Percentiles rank a stretch among this genome's conserved stretches.
Evolutionary conservation across 2,797 vertebrate species (phyloP).

Genomic region (Sarcoramphus papa): DNA sequence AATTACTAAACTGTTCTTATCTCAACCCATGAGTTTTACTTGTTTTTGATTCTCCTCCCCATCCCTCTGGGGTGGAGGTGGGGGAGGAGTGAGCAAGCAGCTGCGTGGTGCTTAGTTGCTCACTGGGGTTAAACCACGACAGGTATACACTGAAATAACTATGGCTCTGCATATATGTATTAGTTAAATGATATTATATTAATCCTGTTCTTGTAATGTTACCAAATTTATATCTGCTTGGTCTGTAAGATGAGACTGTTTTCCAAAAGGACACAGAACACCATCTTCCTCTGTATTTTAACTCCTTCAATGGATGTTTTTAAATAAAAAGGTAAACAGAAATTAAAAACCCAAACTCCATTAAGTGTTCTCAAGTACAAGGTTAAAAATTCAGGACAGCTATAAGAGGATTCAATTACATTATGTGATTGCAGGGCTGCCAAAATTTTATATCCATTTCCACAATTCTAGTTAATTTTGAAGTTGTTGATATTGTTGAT

Average conservation of each 20-base stretch:
- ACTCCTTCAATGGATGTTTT: background rate
- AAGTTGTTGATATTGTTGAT: background rate
- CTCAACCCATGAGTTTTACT: too few species aligned
- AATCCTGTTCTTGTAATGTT: background rate
- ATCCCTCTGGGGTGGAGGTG: too few species aligned
- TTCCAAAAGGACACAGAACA: background rate
- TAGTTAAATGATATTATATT: background rate
- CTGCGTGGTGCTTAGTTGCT: too few species aligned
- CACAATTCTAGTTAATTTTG: background rate
- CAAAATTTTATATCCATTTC: background rate
- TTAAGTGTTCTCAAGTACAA: background rate
- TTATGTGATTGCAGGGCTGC: background rate
- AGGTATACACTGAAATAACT: background rate
- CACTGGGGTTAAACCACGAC: too few species aligned
- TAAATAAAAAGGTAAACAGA: background rate
- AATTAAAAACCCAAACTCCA: background rate
- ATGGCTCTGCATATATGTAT: background rate
- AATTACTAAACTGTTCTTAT: too few species aligned
- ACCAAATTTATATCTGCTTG: background rate
- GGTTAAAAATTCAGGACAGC: background rate
- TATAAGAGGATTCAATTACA: background rate
- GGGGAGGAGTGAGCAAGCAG: too few species aligned
- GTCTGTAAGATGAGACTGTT: background rate
- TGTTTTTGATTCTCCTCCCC: too few species aligned
- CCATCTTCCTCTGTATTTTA: background rate